phyloP scores from a whole-genome alignment of 2,888 invertebrate species.

The Bhutanitis thaidina region DNA sequence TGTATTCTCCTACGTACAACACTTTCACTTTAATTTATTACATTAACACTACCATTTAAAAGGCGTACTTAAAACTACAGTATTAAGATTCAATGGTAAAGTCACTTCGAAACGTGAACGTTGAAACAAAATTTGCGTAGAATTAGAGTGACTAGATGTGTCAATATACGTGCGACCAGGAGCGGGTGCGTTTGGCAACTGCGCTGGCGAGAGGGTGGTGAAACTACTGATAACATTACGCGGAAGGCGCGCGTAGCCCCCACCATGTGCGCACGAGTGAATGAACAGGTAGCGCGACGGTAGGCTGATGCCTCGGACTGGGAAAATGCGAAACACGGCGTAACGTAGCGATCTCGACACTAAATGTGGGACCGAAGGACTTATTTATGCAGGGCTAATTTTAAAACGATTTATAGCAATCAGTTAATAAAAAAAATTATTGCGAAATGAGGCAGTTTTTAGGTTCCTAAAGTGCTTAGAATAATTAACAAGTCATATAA shows the following conservation, averaged over 20 bases:
- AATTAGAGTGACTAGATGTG: constrained; percentile 57
- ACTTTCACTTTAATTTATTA: constrained; percentile 35
- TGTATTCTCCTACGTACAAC: constrained; percentile 25
- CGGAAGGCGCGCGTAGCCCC: constrained; percentile 67
- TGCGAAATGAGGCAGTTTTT: too few species aligned
- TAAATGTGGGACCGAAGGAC: background rate
- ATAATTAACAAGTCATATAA: too few species aligned
- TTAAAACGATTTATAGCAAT: background rate
- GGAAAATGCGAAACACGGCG: constrained; percentile 35
- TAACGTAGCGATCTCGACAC: constrained; percentile 15
- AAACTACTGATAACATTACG: constrained; percentile 78
- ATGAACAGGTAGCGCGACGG: constrained; percentile 72
- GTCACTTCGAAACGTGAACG: constrained; percentile 21
- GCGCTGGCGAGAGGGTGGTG: constrained; percentile 71
- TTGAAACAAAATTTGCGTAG: constrained; percentile 21
- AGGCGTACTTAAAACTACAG: constrained; percentile 3
- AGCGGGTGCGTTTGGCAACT: constrained; percentile 77
- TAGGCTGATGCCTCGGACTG: constrained; percentile 46
- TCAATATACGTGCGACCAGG: constrained; percentile 67
- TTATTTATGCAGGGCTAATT: background rate
- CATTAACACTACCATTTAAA: constrained; percentile 22
- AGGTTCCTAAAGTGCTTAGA: too few species aligned
- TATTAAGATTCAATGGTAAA: constrained; percentile 24
- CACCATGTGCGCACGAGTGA: constrained; percentile 61
- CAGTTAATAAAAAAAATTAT: background rate